Evolutionary conservation across 2,888 invertebrate genomes (phyloP).

Genomic region (Geotrupes spiniger): DNA sequence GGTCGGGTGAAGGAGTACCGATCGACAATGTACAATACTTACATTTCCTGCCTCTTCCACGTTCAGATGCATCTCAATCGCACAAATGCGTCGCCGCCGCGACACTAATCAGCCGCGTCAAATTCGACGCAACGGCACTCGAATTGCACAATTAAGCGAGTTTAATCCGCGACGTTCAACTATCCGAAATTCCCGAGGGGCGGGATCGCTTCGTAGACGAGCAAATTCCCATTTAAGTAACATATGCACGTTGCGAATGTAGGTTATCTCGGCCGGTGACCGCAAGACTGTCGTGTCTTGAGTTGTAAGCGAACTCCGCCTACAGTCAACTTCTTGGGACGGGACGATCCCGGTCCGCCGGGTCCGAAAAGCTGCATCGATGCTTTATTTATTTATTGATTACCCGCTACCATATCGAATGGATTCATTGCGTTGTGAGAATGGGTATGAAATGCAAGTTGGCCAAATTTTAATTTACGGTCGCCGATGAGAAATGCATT

Average conservation of each 20-base stretch:
- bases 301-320: slow-evolving; percentile 36
- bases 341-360: slow-evolving; percentile 18
- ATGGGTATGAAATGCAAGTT: no score
- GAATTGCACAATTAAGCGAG: background rate
- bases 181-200: background rate
- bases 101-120: background rate
- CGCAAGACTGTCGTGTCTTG: slow-evolving; percentile 34
- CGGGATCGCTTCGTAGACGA: slow-evolving; percentile 16
- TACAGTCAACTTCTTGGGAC: slow-evolving; percentile 23
- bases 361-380: no score
- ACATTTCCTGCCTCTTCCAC: slow-evolving; percentile 19
- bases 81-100: slow-evolving; percentile 1
- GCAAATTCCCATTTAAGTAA: slow-evolving; percentile 29
- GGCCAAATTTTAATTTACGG: no score
- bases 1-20: slow-evolving; percentile 35
- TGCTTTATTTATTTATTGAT: no score
- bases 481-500: no score
- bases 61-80: slow-evolving; percentile 13
- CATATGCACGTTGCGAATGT: slow-evolving; percentile 33
- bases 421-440: no score
- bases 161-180: background rate
- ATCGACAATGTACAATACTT: slow-evolving; percentile 18
- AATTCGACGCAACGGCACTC: background rate
- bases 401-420: no score
- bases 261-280: slow-evolving; percentile 37